Conservation (phyloP, 2,797 vertebrate genomes). For the Artibeus jamaicensis region DNA sequence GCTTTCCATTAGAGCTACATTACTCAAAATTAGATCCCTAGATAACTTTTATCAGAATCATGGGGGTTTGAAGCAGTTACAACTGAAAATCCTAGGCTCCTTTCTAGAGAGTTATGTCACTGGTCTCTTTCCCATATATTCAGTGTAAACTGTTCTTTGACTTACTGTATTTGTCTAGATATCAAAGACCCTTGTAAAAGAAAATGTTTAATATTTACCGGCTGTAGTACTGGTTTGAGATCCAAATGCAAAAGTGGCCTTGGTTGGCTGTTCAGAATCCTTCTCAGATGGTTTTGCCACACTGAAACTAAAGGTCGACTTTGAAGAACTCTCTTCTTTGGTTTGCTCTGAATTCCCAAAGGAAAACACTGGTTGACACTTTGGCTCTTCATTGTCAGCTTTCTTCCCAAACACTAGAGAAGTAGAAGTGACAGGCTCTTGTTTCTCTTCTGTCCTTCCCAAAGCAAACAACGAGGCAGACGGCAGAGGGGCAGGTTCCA, state of each 20-base stretch:
- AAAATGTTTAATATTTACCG: constrained; percentile 73
- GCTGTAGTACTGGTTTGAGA: constrained; percentile 76
- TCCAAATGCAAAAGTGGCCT: constrained; percentile 83
- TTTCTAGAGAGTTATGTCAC: background rate
- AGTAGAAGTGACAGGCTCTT: constrained; percentile 77
- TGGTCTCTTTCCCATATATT: background rate
- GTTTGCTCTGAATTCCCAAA: constrained; percentile 88
- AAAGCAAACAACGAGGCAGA: constrained; percentile 81
- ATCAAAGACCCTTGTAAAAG: background rate
- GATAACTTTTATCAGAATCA: background rate
- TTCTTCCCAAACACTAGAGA: constrained; percentile 89
- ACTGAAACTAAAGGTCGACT: constrained; percentile 85
- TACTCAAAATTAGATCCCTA: background rate
- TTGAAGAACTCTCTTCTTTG: constrained; percentile 85
- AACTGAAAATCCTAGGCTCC: background rate
- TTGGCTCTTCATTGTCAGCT: constrained; percentile 82
- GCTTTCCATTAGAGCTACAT: background rate
- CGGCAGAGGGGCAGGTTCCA: constrained; percentile 66
- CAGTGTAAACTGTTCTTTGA: background rate
- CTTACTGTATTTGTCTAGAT: background rate
- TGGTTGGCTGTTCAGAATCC: constrained; percentile 81
- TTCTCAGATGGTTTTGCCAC: constrained; percentile 88
- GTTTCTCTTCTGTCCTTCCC: constrained; percentile 86
- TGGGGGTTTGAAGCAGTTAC: background rate
- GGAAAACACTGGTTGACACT: constrained; percentile 85